Percentiles rank a stretch among this genome's conserved stretches.
These are phyloP conservation scores for Pseudococcus viburni DNA, from an alignment of 2,888 invertebrate genomes.

Conservation along the genomic window DNA sequence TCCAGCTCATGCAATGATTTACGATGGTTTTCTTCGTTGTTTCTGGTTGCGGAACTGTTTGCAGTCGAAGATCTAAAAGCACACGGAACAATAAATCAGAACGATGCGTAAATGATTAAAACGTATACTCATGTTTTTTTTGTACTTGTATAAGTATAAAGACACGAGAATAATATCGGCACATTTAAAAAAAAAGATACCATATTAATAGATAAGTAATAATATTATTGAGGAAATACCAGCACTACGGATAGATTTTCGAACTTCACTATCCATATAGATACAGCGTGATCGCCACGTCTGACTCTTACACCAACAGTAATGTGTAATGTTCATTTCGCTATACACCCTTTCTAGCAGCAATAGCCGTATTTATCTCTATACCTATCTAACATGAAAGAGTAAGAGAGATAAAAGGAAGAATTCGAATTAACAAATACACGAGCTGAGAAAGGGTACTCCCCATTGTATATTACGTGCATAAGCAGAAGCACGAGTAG, in stretches of 20 bases:
- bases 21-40: background rate
- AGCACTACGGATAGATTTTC: background rate
- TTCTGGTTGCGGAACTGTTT: background rate
- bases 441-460: background rate
- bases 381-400: background rate
- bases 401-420: background rate
- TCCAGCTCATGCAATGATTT: conserved; percentile 71
- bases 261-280: background rate
- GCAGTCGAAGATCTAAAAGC: background rate
- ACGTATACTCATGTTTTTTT: too few relatives aligned
- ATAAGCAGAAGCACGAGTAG: background rate
- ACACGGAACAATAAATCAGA: background rate
- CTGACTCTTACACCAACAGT: background rate
- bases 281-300: background rate
- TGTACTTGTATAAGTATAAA: too few relatives aligned
- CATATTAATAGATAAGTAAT: background rate
- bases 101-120: background rate
- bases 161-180: too few relatives aligned
- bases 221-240: background rate
- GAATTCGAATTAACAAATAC: background rate
- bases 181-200: background rate
- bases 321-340: background rate
- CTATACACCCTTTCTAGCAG: too few relatives aligned
- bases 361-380: background rate
- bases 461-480: background rate